These are phyloP conservation scores for Galago senegalensis DNA, from an alignment of 2,797 vertebrate species.

Conservation along the genomic window DNA sequence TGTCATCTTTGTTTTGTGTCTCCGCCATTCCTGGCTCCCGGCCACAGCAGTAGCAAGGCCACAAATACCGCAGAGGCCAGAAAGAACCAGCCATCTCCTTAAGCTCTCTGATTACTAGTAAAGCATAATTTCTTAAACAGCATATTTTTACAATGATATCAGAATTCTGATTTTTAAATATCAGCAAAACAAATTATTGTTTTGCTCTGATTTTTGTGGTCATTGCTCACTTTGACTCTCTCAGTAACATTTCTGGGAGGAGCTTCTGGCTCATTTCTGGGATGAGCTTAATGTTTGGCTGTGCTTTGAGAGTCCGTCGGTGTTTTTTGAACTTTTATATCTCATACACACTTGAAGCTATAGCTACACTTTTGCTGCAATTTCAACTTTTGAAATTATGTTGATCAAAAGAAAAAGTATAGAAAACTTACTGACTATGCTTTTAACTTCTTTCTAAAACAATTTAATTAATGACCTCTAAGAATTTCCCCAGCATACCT, in stretches of 20 bases:
- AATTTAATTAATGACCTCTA: too few relatives aligned
- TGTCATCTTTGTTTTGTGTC: slow-evolving; percentile 61
- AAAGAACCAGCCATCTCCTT: not conserved
- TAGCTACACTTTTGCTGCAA: too few relatives aligned
- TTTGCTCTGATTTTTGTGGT: not conserved
- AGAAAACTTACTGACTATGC: too few relatives aligned
- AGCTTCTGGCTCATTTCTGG: not conserved
- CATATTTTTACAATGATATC: not conserved
- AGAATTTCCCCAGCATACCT: too few relatives aligned
- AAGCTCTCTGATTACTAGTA: not conserved
- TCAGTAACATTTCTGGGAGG: not conserved
- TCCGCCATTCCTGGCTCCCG: not conserved
- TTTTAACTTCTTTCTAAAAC: too few relatives aligned
- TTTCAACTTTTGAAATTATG: too few relatives aligned
- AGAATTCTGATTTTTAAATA: not conserved
- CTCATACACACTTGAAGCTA: too few relatives aligned
- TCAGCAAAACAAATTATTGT: not conserved
- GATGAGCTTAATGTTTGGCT: not conserved
- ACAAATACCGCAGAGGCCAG: not conserved
- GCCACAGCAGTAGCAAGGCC: not conserved
- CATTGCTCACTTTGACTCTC: not conserved
- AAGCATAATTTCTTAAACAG: not conserved
- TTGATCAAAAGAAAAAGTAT: too few relatives aligned
- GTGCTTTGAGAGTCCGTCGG: not conserved
- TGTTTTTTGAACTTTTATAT: too few relatives aligned